phyloP scores from a whole-genome alignment of 2,113 vertebrate species.

The Mus spicilegus region DNA sequence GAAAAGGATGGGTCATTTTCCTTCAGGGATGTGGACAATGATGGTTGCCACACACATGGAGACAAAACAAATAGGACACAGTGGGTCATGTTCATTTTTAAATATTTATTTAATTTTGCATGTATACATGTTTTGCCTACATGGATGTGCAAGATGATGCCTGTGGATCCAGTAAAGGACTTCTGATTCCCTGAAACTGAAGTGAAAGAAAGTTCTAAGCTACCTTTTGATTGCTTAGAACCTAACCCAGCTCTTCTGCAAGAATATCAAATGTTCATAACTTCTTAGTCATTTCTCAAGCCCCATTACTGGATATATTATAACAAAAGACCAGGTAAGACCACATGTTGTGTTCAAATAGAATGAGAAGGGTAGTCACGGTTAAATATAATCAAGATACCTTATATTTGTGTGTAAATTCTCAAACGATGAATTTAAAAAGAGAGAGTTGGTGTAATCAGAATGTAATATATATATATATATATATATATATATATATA shows the following conservation, averaged over 20 bases:
- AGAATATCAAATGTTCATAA: not conserved
- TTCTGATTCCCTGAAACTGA: not conserved
- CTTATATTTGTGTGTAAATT: not conserved
- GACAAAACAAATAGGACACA: not conserved
- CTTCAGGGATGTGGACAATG: too few species aligned
- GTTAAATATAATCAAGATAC: not conserved
- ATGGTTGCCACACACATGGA: too few species aligned
- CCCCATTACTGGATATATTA: not conserved
- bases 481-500: not conserved
- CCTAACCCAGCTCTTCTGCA: not conserved
- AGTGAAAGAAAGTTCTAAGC: not conserved
- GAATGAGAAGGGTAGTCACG: not conserved
- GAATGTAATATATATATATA: not conserved
- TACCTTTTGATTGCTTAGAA: not conserved
- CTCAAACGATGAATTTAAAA: not conserved
- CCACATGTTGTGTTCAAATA: not conserved
- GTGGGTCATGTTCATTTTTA: not conserved
- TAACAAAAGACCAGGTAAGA: not conserved
- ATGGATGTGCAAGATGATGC: not conserved
- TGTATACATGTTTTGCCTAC: too few species aligned
- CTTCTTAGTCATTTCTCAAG: not conserved
- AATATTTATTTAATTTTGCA: not conserved
- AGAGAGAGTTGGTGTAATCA: not conserved
- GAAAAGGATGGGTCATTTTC: too few species aligned
- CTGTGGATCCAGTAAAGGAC: not conserved